Evolutionary conservation across 2,797 vertebrate species (phyloP).

Genomic region (Propithecus perrieri): DNA sequence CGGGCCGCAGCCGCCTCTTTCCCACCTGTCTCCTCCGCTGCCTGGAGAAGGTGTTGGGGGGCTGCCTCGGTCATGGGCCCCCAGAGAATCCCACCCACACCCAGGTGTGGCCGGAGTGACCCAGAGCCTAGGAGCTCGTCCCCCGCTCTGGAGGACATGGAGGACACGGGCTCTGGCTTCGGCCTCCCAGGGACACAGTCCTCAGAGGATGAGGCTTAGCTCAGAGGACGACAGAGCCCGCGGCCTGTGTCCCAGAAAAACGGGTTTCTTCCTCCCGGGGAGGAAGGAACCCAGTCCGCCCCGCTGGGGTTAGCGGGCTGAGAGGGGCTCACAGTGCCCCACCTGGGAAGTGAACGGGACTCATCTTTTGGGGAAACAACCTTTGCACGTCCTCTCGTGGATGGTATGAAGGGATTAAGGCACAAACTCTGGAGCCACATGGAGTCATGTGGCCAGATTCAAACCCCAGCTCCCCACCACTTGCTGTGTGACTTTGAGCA

Average conservation of each 20-base stretch:
- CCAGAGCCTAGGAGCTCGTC: background rate
- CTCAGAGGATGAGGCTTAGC: background rate
- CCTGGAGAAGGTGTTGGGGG: background rate
- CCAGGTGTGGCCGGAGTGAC: background rate
- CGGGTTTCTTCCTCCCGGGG: background rate
- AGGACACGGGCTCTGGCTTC: too few species aligned
- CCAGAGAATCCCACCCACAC: background rate
- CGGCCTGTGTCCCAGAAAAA: background rate
- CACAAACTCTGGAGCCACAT: too few species aligned
- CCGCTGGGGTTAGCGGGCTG: fast-evolving
- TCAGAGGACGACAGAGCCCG: background rate
- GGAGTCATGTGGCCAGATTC: too few species aligned
- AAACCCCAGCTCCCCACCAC: background rate
- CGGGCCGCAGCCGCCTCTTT: background rate
- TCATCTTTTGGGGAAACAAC: background rate
- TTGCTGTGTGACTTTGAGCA: background rate
- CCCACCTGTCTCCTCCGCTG: background rate
- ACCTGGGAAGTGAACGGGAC: too few species aligned
- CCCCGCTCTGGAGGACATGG: background rate
- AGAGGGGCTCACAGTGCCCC: fast-evolving
- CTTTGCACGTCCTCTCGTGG: background rate
- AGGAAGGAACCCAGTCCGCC: background rate
- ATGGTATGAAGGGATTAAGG: background rate
- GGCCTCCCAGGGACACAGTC: background rate
- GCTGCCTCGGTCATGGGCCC: background rate